Base-by-base conservation (phyloP, 92 coral and sea anemone species). In the Porites evermanni region DNA sequence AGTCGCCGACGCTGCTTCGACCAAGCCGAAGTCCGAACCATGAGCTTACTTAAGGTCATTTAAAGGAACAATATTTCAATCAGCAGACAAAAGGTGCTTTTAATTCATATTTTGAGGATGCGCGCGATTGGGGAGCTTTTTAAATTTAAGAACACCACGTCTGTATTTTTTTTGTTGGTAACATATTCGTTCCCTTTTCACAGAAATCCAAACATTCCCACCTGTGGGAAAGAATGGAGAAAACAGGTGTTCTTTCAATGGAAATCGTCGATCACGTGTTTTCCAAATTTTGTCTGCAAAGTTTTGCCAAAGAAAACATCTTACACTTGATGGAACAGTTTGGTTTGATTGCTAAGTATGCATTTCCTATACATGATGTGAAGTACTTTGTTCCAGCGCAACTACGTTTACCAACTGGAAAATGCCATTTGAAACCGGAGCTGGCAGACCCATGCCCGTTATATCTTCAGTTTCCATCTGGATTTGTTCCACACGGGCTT, bases 301-400 rank as follows among this genome's bases (percentile, higher is more conserved):
- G 65, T 7, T 8, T 78, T 21, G 38, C 66, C 65, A 72, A 75
- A 51, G 75, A 83, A 32, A 88, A 88, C 79, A 67, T 88, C 61
- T 65, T 88, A 23, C 44, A 74, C 78, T 67, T 82, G 91, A 88
- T 88, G 91, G 91, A 88, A 51, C 77, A 18, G 70, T 88, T 78
- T 63, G 84, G 91, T 9, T 67, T 88, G 69, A 67, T 88, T 11
- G 88, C 88, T 6, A 82, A 70, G 88, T 83, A 82, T 63, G 18
- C 65, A 69, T 19, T 18, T 72, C 12, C 60, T 54, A 23, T 44
- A 32, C 14, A 61, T 67, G 84, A 70, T 59, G 84, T 59, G 19
- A 69, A 78, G 72, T 91, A 91, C 72, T 91, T 87, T 58, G 93
- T 91, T 18, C 93, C 93, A 24, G 88, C 91, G 19, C 93, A 91